Base-by-base conservation (phyloP, 2,113 vertebrate genomes). In the Rhinogobius similis region DNA sequence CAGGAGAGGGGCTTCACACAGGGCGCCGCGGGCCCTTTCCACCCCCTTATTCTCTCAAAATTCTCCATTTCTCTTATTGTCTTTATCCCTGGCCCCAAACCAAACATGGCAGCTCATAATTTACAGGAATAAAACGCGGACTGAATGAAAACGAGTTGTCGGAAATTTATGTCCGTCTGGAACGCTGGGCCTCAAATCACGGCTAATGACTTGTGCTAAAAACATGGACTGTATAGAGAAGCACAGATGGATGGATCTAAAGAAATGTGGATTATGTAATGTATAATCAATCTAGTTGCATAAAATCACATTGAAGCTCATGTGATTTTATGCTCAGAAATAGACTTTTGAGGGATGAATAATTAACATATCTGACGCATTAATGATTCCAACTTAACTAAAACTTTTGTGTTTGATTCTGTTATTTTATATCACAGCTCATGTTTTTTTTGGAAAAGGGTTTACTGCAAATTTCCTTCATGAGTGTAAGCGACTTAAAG, bases 81-180 rank as follows among this genome's bases (percentile, higher is more conserved):
- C 39, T 74, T 24, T 64, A 16, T 52, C 69, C 11, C 44, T 24
- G 43, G 67, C 63, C 50, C 55, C 56, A 29, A 23, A 43, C 20
- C 56, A 62, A 76, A 2, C 48, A 65, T 20, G 81, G 63, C 62
- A 68, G 27, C 48, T 53, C 14, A 16, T 74, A 61, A 72, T 21
- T 76, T 76, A 14, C 50, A 62, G 70, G 67, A 66, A 44, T 56
- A 68, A 55, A 75, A 76, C 56, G 59, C 71, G 59, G 39, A 62
- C 67, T 68, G 20, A 46, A 44, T 71, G 52, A 72, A 71, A 20
- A 53, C 21, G 14, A 55, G 55, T 67, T 53, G 62, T 65, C 21
- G 67, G 39, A 56, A 76, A 62, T 78, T 70, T 70, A 67, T 62
- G 63, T 73, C 53, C n/a, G 39, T 46, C 46, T 56, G 18, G 11